These are phyloP conservation scores for Petroica traversi DNA, from an alignment of 2,113 vertebrate genomes.

Conservation along the genomic window DNA sequence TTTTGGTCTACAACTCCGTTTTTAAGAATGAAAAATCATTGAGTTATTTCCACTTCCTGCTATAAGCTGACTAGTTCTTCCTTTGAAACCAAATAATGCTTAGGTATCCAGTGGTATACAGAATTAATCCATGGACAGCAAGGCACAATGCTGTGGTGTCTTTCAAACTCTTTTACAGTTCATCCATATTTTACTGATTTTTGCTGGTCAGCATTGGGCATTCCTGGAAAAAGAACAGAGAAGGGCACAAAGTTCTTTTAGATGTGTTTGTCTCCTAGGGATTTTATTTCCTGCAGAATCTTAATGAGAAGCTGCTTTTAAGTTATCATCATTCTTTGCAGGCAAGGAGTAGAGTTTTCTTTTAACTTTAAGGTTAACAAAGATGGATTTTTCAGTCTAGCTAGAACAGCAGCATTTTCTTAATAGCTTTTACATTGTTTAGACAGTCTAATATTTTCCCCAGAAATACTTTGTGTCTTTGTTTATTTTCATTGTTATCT, in stretches of 20 bases:
- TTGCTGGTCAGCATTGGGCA: background rate
- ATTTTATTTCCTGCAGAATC: background rate
- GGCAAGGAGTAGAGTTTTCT: background rate
- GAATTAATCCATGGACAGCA: background rate
- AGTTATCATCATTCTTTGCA: background rate
- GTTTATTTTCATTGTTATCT: background rate
- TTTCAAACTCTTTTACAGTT: background rate
- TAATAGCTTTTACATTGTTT: background rate
- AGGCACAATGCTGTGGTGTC: fast-evolving
- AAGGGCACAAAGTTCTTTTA: background rate
- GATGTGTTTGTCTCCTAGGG: background rate
- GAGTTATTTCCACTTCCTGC: background rate
- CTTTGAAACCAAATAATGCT: background rate
- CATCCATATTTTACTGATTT: background rate
- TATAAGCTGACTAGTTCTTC: background rate
- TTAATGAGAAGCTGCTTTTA: background rate
- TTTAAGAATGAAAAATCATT: background rate
- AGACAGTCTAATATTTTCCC: background rate
- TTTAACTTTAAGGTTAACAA: background rate
- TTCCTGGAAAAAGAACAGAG: background rate
- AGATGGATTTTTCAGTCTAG: background rate
- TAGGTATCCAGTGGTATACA: background rate
- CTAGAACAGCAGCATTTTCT: background rate
- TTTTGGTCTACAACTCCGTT: background rate
- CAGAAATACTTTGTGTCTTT: background rate